phyloP scores from a whole-genome alignment of 2,888 invertebrate genomes.

The Lasioglossum villosulum region DNA sequence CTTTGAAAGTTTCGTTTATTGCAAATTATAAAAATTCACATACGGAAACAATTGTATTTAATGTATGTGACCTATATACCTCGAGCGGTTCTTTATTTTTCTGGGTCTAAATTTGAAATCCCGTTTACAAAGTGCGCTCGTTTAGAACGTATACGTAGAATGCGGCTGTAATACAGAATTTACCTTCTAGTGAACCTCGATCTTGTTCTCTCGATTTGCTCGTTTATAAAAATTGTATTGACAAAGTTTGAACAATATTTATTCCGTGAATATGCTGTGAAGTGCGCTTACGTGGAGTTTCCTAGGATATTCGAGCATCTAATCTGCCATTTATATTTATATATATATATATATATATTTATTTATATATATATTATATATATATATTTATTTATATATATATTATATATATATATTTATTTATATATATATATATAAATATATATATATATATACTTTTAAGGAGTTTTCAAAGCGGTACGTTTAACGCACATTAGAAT shows the following conservation, averaged over 20 bases:
- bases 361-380: slow-evolving; percentile 28
- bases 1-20: slow-evolving; percentile 49
- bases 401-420: slow-evolving; percentile 20
- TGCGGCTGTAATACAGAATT: slow-evolving; percentile 39
- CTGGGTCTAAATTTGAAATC: slow-evolving; percentile 24
- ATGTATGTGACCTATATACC: slow-evolving; percentile 27
- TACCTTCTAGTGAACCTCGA: slow-evolving; percentile 19
- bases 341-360: not conserved
- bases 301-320: slow-evolving; percentile 26
- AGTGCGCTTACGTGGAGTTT: slow-evolving; percentile 28
- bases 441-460: slow-evolving; percentile 24
- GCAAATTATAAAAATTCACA: slow-evolving; percentile 59
- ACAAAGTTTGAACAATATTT: slow-evolving; percentile 46
- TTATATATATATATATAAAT: not conserved
- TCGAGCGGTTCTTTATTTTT: not conserved
- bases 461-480: slow-evolving; percentile 35
- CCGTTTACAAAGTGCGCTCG: slow-evolving; percentile 35
- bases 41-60: slow-evolving; percentile 23
- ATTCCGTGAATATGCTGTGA: slow-evolving; percentile 40
- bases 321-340: slow-evolving; percentile 35
- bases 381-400: slow-evolving; percentile 3
- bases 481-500: slow-evolving; percentile 32
- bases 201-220: slow-evolving; percentile 11
- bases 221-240: slow-evolving; percentile 48
- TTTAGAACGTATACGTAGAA: slow-evolving; percentile 42